Percentiles rank a stretch among this genome's conserved stretches.
phyloP scores from a whole-genome alignment of 2,113 vertebrate genomes.

The Excalfactoria chinensis region DNA sequence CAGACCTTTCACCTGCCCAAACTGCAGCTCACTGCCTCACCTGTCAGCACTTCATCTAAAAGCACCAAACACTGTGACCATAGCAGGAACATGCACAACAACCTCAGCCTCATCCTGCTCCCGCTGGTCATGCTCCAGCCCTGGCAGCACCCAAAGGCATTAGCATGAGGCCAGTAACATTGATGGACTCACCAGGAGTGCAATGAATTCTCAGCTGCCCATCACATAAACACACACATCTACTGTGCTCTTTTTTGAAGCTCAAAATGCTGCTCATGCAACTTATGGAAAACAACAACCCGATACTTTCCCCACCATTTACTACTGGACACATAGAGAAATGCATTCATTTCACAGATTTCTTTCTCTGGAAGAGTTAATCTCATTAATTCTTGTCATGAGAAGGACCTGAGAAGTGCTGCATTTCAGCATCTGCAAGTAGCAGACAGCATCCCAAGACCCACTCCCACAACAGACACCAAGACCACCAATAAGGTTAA shows the following conservation, averaged over 20 bases:
- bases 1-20: background rate
- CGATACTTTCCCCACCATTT: background rate
- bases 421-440: too few relatives aligned
- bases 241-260: background rate
- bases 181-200: background rate
- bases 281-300: background rate
- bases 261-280: background rate
- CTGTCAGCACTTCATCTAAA: background rate
- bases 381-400: background rate
- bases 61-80: rapidly evolving
- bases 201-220: background rate
- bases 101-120: background rate
- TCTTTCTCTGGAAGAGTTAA: background rate
- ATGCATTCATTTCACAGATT: background rate
- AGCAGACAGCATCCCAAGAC: background rate
- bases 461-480: background rate
- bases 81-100: background rate
- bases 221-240: background rate
- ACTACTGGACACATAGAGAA: background rate
- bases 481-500: background rate
- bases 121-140: background rate
- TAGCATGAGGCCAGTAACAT: background rate
- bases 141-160: background rate
- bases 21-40: background rate
- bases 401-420: background rate